phyloP scores from a whole-genome alignment of 2,888 invertebrate species.

The Eurois occulta region DNA sequence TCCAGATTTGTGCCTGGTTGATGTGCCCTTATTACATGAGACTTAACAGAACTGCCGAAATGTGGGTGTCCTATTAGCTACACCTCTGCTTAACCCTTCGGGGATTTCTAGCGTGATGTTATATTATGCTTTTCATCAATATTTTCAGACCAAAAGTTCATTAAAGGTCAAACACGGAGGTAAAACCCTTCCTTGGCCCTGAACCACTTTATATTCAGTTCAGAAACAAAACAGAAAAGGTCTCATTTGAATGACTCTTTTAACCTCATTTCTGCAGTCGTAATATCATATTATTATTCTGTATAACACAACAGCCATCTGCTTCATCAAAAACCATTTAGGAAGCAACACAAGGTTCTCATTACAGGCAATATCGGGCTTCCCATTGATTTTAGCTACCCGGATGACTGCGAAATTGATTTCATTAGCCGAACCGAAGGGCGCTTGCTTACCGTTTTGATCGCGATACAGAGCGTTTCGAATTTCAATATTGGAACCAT shows the following conservation, averaged over 20 bases:
- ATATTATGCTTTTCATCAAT: no score
- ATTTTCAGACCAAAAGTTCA: constrained; percentile 11
- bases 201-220: constrained; percentile 38
- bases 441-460: constrained; percentile 68
- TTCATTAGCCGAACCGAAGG: constrained; percentile 63
- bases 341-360: constrained; percentile 37
- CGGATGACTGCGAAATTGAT: constrained; percentile 63
- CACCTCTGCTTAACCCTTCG: no score
- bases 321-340: constrained; percentile 43
- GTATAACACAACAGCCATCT: background rate
- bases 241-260: constrained; percentile 17
- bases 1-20: no score
- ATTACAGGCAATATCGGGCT: constrained; percentile 52
- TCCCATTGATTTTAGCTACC: constrained; percentile 47
- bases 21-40: no score
- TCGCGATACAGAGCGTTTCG: constrained; percentile 73
- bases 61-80: no score
- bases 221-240: constrained; percentile 22
- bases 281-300: constrained; percentile 8
- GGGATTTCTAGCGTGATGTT: no score
- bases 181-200: background rate
- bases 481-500: constrained; percentile 84
- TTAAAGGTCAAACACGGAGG: constrained; percentile 22
- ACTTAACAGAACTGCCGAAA: no score
- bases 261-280: constrained; percentile 26